A percentile compares a stretch with the other conserved stretches of the same genome.
Evolutionary conservation across 2,888 invertebrate genomes (phyloP).

Genomic region (Caenorhabditis parvicauda): DNA sequence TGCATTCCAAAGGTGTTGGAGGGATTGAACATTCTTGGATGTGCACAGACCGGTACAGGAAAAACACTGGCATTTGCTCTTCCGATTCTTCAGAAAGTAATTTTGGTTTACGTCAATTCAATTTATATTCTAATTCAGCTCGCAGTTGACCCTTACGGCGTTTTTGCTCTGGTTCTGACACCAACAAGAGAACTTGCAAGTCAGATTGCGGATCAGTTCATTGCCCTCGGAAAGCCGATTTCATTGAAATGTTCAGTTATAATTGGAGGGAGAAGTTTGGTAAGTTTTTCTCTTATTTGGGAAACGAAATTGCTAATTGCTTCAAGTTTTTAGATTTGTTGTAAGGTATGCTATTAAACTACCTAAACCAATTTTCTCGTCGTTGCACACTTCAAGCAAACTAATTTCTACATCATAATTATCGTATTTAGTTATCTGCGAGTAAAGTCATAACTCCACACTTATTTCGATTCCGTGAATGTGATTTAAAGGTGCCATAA

Average conservation of each 20-base stretch:
- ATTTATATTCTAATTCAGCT: conserved; percentile 64
- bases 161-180: conserved; percentile 88
- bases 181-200: conserved; percentile 72
- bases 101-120: too few relatives aligned
- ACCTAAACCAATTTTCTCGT: background rate
- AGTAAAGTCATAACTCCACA: too few relatives aligned
- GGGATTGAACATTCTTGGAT: conserved; percentile 83
- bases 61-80: conserved; percentile 93
- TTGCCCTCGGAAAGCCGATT: conserved; percentile 83
- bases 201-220: conserved; percentile 80
- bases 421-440: too few relatives aligned
- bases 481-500: too few relatives aligned
- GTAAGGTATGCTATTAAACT: background rate
- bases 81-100: conserved; percentile 55
- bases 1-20: conserved; percentile 63
- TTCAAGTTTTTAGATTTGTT: conserved; percentile 65
- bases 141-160: conserved; percentile 90
- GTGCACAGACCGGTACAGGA: conserved; percentile 95
- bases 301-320: too few relatives aligned
- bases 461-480: too few relatives aligned
- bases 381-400: background rate
- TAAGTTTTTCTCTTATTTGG: conserved; percentile 16
- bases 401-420: too few relatives aligned
- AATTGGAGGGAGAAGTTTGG: conserved; percentile 71
- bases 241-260: conserved; percentile 80